Conservation (phyloP, 2,113 vertebrate genomes). For the Prolemur simus region DNA sequence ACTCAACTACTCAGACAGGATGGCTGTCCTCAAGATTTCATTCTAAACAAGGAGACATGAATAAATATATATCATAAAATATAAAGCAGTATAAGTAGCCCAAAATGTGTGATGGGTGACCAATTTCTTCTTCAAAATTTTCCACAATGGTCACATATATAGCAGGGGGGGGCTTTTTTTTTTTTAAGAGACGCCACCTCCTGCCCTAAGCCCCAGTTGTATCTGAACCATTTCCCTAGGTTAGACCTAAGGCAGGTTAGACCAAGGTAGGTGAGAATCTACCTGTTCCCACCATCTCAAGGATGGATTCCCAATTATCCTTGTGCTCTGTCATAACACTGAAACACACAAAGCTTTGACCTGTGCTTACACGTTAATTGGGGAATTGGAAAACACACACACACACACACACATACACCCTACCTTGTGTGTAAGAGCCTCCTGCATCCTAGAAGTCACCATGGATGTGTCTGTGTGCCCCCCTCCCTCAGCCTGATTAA, state of each 20-base stretch:
- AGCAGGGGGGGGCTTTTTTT: not conserved
- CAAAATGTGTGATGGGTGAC: not conserved
- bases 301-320: not conserved
- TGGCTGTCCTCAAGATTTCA: not conserved
- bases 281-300: not conserved
- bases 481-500: not conserved
- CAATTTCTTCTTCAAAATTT: not conserved
- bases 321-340: no score
- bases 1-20: not conserved
- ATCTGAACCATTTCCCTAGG: not conserved
- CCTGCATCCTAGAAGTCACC: not conserved
- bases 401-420: not conserved
- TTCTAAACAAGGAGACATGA: not conserved
- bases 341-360: not conserved
- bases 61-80: not conserved
- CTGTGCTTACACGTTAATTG: not conserved
- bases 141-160: not conserved
- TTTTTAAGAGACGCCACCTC: not conserved
- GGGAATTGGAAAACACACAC: not conserved
- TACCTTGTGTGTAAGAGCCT: not conserved
- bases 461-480: not conserved
- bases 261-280: not conserved
- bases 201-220: not conserved
- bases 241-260: not conserved
- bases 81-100: not conserved